Evolutionary conservation across 2,113 vertebrate genomes (phyloP).

Genomic region (Choloepus hoffmanni): DNA sequence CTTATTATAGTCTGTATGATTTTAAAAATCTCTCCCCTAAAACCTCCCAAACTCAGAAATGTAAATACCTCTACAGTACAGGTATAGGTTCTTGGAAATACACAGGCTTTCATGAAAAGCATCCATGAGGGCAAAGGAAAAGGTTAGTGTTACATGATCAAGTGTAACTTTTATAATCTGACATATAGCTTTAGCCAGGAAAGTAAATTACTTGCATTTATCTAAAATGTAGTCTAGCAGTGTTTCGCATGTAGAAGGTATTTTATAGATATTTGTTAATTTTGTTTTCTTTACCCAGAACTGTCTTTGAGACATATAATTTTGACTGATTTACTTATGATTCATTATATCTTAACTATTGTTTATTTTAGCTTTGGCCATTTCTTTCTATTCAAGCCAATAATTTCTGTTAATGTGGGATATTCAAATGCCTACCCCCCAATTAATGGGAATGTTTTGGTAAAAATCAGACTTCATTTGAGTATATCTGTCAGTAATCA

Average conservation of each 20-base stretch:
- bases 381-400: slow-evolving; percentile 45
- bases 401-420: slow-evolving; percentile 54
- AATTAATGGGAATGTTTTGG: slow-evolving; percentile 58
- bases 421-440: background rate
- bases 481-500: slow-evolving; percentile 59
- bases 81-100: background rate
- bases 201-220: background rate
- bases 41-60: background rate
- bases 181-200: background rate
- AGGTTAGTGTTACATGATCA: background rate
- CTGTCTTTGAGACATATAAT: slow-evolving; percentile 30
- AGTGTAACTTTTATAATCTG: background rate
- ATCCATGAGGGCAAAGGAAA: background rate
- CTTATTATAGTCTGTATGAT: background rate
- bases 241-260: background rate
- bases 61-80: background rate
- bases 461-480: slow-evolving; percentile 44
- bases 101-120: background rate
- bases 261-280: background rate
- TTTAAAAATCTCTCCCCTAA: background rate
- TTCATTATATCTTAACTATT: slow-evolving; percentile 56
- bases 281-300: slow-evolving; percentile 44
- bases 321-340: background rate
- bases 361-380: slow-evolving; percentile 51
- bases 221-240: background rate